Evolutionary conservation across 2,797 vertebrate species (phyloP), one percentile per base, ranked within the genome.

Genomic region (Hephaestus fuliginosus): DNA sequence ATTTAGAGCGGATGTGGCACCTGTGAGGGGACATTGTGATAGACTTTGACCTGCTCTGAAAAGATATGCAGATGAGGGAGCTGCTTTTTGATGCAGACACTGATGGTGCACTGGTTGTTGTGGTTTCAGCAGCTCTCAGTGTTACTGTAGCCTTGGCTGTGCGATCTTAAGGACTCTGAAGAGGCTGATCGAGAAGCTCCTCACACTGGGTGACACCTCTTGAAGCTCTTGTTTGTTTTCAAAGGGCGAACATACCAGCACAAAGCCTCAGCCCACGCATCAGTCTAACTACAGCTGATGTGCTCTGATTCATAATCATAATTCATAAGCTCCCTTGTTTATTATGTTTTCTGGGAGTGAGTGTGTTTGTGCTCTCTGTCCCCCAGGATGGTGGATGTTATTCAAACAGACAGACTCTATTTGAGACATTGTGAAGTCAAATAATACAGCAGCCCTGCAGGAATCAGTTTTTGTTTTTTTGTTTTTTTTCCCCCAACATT

Each of bases 211-310:
- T 11, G 56, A 72, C 67, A 44, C 44, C 33, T 74, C 69, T 64
- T 39, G 17, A 52, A 61, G 55, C 14, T 11, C 14, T 49, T 7
- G 69, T 57, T 65, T 43, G 77, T 78, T 76, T 80, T 80, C 48
- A 76, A 76, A 85, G 70, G 49, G 33, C 65, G 70, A 85, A 79
- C 76, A 58, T 14, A 68, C 80, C 60, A 49, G 30, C 58, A 48
- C 41, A 12, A 84, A 80, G 51, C 56, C 41, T 48, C 6, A 28
- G 36, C 56, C 78, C 52, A 74, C 52, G 2, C 64, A 20, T 52
- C 71, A 64, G 43, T 66, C 57, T 9, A 20, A 28, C 58, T 56
- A 15, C 65, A 53, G 66, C 70, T 63, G 74, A 83, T 78, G 69
- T 78, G 58, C 72, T 84, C 51, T 53, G 73, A 84, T 70, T 70